Percentiles rank a stretch among this genome's conserved stretches.
phyloP scores from a whole-genome alignment of 2,797 vertebrate species.

The Alauda arvensis region DNA sequence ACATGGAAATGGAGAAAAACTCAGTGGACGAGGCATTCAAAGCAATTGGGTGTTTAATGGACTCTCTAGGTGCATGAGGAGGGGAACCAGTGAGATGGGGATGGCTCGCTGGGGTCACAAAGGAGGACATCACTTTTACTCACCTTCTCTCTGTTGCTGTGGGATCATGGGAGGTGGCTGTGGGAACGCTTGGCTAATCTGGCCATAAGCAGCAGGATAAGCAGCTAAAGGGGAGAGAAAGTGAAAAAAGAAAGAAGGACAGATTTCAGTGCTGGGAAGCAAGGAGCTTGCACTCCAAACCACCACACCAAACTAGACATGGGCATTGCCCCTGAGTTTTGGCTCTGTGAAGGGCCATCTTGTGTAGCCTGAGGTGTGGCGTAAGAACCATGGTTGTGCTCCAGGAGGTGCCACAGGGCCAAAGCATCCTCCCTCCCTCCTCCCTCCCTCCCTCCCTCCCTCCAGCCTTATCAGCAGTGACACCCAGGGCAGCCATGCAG shows the following conservation, averaged over 20 bases:
- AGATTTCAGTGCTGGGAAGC: slow-evolving; percentile 48
- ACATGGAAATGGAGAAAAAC: neutral
- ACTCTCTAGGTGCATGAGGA: neutral
- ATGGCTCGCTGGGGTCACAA: neutral
- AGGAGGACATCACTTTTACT: slow-evolving; percentile 44
- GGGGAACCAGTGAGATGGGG: neutral
- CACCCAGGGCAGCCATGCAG: rapidly evolving
- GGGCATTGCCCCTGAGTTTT: neutral
- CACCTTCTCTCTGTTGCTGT: slow-evolving; percentile 99
- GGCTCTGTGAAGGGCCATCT: neutral
- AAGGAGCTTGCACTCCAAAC: neutral
- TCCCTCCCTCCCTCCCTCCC: neutral
- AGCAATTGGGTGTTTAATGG: neutral
- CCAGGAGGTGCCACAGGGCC: neutral
- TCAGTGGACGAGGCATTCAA: neutral
- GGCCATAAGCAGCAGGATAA: slow-evolving; percentile 98
- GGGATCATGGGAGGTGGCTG: slow-evolving; percentile 96
- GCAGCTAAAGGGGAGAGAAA: slow-evolving; percentile 79
- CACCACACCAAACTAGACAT: neutral
- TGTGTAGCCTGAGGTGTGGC: rapidly evolving
- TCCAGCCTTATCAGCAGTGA: neutral
- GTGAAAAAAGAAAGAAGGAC: slow-evolving; percentile 36
- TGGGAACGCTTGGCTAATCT: slow-evolving; percentile 98
- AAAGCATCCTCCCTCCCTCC: neutral
- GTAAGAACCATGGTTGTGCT: rapidly evolving